A percentile compares a stretch with the other conserved stretches of the same genome.
phyloP scores from a whole-genome alignment of 35 echinoderm and acorn worm species.

The Ophiothrix spiculata region DNA sequence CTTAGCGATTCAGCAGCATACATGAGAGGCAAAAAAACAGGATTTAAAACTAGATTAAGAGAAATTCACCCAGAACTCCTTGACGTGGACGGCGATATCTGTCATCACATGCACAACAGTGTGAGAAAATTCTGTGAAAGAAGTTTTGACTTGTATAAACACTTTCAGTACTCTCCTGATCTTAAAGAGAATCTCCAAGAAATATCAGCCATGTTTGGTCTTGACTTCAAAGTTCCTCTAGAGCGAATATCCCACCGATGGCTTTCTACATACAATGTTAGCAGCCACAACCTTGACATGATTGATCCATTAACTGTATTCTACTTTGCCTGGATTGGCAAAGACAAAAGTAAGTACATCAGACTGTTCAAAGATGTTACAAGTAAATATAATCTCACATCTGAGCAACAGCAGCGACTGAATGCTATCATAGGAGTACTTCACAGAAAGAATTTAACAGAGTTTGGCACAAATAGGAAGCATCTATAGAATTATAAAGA shows the following conservation, averaged over 20 bases:
- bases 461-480: neutral
- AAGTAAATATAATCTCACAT: neutral
- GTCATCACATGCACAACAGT: neutral
- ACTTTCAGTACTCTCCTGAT: neutral
- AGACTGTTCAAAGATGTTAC: neutral
- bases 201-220: neutral
- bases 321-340: neutral
- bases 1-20: neutral
- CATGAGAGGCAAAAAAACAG: neutral
- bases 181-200: neutral
- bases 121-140: neutral
- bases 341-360: neutral
- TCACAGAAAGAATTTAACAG: neutral
- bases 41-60: neutral
- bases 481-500: neutral
- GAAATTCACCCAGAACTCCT: neutral
- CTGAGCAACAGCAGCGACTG: neutral
- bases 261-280: neutral
- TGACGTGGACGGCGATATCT: neutral
- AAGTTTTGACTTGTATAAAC: neutral
- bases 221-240: neutral
- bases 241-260: neutral
- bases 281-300: neutral
- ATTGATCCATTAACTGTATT: neutral
- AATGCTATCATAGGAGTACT: neutral